Percentiles rank a stretch among this genome's conserved stretches.
phyloP scores from a whole-genome alignment of 1,140 invertebrate species.

The Trachelipus rathkii region DNA sequence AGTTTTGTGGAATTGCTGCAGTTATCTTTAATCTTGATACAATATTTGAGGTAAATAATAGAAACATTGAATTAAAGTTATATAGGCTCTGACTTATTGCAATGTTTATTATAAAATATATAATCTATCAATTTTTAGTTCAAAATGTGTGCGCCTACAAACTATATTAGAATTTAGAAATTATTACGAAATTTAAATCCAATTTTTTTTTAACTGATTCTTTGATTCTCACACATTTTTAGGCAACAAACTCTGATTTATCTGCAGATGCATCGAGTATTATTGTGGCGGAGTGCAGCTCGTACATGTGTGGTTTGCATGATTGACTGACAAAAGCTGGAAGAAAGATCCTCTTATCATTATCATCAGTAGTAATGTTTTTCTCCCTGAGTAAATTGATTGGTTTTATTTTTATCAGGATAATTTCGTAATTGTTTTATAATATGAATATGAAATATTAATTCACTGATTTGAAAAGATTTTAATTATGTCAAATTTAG shows the following conservation, averaged over 20 bases:
- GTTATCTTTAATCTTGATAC: constrained; percentile 78
- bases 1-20: constrained; percentile 85
- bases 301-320: constrained; percentile 50
- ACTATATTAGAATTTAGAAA: neutral
- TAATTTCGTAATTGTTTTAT: no score
- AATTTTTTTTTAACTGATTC: neutral
- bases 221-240: neutral
- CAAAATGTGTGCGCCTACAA: neutral
- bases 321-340: constrained; percentile 48
- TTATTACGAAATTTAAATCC: neutral
- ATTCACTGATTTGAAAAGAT: no score
- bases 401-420: neutral
- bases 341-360: constrained; percentile 46
- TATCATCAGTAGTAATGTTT: constrained; percentile 59
- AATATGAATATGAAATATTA: neutral
- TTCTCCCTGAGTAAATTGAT: constrained; percentile 53
- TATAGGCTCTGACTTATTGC: neutral
- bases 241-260: constrained; percentile 47
- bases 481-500: no score
- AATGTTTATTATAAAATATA: neutral
- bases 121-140: neutral
- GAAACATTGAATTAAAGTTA: neutral
- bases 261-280: constrained; percentile 45
- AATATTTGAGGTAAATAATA: constrained; percentile 40
- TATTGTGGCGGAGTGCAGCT: constrained; percentile 53